Evolutionary conservation across 2,113 vertebrate genomes (phyloP).

Genomic region (Rhea americana): DNA sequence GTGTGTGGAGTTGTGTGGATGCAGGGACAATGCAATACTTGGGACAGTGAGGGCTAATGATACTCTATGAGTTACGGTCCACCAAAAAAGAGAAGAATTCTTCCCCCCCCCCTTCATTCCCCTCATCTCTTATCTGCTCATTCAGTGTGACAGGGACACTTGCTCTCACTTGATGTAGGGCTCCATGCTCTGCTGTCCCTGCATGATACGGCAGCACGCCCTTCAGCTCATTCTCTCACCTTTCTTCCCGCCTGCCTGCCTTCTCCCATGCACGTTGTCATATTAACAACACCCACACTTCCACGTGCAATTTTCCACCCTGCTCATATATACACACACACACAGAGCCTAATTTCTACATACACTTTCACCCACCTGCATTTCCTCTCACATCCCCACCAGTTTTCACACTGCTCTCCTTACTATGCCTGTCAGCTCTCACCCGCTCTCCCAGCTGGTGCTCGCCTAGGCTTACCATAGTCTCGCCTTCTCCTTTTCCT

Average conservation of each 20-base stretch:
- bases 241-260: neutral
- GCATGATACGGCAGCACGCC: neutral
- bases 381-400: neutral
- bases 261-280: neutral
- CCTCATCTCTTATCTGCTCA: neutral
- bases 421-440: rapidly evolving
- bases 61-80: neutral
- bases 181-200: neutral
- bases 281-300: rapidly evolving
- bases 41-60: neutral
- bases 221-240: neutral
- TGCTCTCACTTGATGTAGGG: neutral
- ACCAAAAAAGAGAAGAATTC: neutral
- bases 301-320: neutral
- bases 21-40: neutral
- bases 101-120: neutral
- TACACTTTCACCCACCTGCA: neutral
- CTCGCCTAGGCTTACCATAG: rapidly evolving
- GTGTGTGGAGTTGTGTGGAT: rapidly evolving
- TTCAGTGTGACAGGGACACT: neutral
- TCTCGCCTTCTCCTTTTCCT: rapidly evolving
- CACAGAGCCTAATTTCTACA: neutral
- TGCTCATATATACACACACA: rapidly evolving
- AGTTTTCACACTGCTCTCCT: neutral
- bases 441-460: neutral